These are phyloP conservation scores for Catostomus latipinnis DNA, from an alignment of 2,797 vertebrate species.

Conservation along the genomic window DNA sequence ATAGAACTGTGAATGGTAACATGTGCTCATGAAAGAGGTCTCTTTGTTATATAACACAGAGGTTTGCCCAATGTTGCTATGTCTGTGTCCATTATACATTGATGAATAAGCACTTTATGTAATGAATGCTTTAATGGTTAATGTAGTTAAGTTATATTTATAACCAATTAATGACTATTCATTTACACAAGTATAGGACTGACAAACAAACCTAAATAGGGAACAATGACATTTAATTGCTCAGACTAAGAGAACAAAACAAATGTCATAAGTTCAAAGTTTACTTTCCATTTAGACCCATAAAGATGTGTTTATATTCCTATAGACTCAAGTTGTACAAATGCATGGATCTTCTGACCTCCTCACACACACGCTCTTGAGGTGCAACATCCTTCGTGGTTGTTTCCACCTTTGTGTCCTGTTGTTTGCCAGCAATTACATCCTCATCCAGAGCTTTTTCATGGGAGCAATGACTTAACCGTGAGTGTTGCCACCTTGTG, in stretches of 20 bases:
- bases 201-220: not conserved
- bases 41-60: slow-evolving; percentile 63
- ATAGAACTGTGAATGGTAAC: slow-evolving; percentile 3
- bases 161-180: slow-evolving; percentile 7
- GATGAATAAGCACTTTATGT: slow-evolving; percentile 13
- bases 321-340: too few relatives aligned
- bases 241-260: slow-evolving; percentile 12
- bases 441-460: too few relatives aligned
- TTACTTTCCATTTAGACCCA: not conserved
- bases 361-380: too few relatives aligned
- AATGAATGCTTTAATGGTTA: not conserved
- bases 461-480: too few relatives aligned
- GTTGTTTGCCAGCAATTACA: too few relatives aligned
- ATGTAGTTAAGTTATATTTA: not conserved
- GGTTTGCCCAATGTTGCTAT: slow-evolving; percentile 10
- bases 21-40: slow-evolving; percentile 26
- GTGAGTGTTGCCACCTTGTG: too few relatives aligned
- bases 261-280: not conserved
- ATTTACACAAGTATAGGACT: not conserved
- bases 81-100: slow-evolving; percentile 7
- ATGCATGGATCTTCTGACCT: too few relatives aligned
- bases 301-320: too few relatives aligned
- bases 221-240: not conserved
- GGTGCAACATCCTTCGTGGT: too few relatives aligned
- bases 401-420: too few relatives aligned